Conservation (phyloP, 2,113 vertebrate genomes). For the Pleuronectes platessa region DNA sequence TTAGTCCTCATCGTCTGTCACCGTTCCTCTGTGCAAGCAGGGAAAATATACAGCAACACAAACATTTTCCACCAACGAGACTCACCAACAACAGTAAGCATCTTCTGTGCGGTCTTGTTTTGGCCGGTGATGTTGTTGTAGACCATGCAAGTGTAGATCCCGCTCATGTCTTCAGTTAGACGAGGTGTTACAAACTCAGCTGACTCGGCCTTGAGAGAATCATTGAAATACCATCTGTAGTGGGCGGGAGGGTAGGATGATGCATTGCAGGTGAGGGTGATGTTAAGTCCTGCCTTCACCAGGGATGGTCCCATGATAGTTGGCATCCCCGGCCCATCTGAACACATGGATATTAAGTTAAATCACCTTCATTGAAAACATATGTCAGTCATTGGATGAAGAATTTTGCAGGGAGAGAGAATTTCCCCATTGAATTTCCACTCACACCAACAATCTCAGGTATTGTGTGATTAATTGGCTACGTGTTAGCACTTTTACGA, state of each 20-base stretch:
- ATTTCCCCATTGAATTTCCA: too few relatives aligned
- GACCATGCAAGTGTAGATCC: constrained; percentile 59
- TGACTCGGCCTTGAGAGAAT: constrained; percentile 19
- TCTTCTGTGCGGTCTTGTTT: constrained; percentile 36
- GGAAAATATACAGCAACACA: not conserved
- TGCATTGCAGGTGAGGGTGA: constrained; percentile 57
- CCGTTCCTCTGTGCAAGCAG: too few relatives aligned
- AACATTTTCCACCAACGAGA: constrained; percentile 50
- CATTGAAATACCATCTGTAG: constrained; percentile 63
- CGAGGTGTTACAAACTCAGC: constrained; percentile 36
- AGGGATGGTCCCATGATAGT: constrained; percentile 33
- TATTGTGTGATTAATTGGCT: not conserved
- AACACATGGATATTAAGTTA: constrained; percentile 7
- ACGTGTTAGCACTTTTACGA: not conserved
- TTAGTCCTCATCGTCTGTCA: not conserved
- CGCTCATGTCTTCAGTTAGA: constrained; percentile 32
- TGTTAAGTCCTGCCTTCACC: constrained; percentile 7
- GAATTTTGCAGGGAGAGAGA: not conserved
- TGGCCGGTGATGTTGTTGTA: constrained; percentile 55
- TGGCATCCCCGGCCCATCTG: constrained; percentile 68
- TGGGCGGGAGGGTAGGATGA: constrained; percentile 55
- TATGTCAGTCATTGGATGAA: rapidly evolving
- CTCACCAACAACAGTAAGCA: constrained; percentile 60
- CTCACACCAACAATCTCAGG: not conserved
- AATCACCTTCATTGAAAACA: not conserved